Percentiles rank a stretch among this genome's conserved stretches.
Evolutionary conservation across 1,140 invertebrate species (phyloP).

Genomic region (Drosophila tani): DNA sequence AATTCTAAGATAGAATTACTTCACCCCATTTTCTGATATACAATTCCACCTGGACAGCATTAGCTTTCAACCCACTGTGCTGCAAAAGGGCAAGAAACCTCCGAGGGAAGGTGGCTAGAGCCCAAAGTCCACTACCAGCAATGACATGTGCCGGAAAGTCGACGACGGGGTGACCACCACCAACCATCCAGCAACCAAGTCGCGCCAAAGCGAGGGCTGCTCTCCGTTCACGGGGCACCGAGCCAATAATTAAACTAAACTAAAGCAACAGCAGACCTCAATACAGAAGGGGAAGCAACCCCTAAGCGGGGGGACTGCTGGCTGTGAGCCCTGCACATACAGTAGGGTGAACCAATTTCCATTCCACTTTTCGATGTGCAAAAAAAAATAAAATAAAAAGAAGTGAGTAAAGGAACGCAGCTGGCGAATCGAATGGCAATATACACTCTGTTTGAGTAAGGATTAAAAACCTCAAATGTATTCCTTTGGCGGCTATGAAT

Average conservation of each 20-base stretch:
- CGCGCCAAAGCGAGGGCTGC: constrained; percentile 33
- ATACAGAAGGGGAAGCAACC: constrained; percentile 48
- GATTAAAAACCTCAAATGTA: constrained; percentile 28
- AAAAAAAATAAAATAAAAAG: constrained; percentile 8
- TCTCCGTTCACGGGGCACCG: constrained; percentile 49
- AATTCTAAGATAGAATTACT: not conserved
- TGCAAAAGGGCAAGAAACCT: constrained; percentile 34
- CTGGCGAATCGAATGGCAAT: constrained; percentile 28
- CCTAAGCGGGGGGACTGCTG: constrained; percentile 53
- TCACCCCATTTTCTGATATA: no score
- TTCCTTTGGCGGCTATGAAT: not conserved
- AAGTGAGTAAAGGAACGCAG: not conserved
- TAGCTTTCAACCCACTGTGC: constrained; percentile 40
- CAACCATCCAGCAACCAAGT: constrained; percentile 10
- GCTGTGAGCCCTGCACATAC: constrained; percentile 10
- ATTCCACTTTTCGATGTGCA: constrained; percentile 43
- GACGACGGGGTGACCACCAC: constrained; percentile 60
- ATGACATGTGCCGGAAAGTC: constrained; percentile 73
- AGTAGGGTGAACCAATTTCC: constrained; percentile 61
- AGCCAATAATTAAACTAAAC: constrained; percentile 80
- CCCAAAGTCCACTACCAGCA: constrained; percentile 58
- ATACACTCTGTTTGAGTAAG: constrained; percentile 25
- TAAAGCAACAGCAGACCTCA: constrained; percentile 47
- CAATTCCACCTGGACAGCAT: not conserved
- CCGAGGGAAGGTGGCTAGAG: constrained; percentile 11